Percentiles rank a stretch among this genome's conserved stretches.
phyloP scores from a whole-genome alignment of 2,797 vertebrate genomes.

The Sebastes jordani region DNA sequence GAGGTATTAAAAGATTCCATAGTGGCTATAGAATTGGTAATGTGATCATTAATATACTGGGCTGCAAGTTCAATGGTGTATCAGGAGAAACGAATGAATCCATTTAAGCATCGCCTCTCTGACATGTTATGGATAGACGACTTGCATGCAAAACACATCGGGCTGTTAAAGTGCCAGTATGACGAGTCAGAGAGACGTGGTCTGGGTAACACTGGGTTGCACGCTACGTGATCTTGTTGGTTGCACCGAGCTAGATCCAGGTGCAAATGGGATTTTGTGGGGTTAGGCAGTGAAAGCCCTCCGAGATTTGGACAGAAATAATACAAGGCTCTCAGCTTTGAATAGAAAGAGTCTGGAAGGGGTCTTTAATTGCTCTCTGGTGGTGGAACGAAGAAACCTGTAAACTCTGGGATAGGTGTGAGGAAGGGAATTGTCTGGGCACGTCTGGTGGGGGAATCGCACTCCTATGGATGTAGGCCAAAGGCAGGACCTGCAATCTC shows the following conservation, averaged over 20 bases:
- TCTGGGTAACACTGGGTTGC: not conserved
- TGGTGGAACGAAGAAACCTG: slow-evolving; percentile 21
- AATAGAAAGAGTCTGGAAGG: slow-evolving; percentile 12
- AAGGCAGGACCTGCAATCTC: slow-evolving; percentile 19
- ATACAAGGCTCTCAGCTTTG: slow-evolving; percentile 46
- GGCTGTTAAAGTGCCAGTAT: slow-evolving; percentile 30
- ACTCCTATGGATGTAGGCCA: slow-evolving; percentile 22
- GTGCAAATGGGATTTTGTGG: slow-evolving; percentile 42
- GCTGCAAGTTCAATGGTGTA: slow-evolving; percentile 5
- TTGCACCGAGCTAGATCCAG: slow-evolving; percentile 9
- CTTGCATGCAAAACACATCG: slow-evolving; percentile 28
- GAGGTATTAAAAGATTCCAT: slow-evolving; percentile 2
- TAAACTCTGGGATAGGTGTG: slow-evolving; percentile 33
- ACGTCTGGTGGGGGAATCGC: slow-evolving; percentile 11
- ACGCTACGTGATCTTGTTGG: slow-evolving; percentile 1
- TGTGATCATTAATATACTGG: slow-evolving; percentile 17
- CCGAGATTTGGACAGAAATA: slow-evolving; percentile 43
- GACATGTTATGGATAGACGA: slow-evolving; percentile 19
- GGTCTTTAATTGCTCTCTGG: slow-evolving; percentile 54
- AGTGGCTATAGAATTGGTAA: slow-evolving; percentile 2
- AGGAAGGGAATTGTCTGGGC: slow-evolving; percentile 19
- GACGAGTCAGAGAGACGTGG: slow-evolving; percentile 3
- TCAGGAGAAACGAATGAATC: slow-evolving; percentile 19
- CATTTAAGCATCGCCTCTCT: slow-evolving; percentile 11
- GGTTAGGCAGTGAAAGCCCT: slow-evolving; percentile 9